Evolutionary conservation across 2,113 vertebrate genomes (phyloP), one percentile per base, ranked within the genome.

Genomic region (Miniopterus natalensis): DNA sequence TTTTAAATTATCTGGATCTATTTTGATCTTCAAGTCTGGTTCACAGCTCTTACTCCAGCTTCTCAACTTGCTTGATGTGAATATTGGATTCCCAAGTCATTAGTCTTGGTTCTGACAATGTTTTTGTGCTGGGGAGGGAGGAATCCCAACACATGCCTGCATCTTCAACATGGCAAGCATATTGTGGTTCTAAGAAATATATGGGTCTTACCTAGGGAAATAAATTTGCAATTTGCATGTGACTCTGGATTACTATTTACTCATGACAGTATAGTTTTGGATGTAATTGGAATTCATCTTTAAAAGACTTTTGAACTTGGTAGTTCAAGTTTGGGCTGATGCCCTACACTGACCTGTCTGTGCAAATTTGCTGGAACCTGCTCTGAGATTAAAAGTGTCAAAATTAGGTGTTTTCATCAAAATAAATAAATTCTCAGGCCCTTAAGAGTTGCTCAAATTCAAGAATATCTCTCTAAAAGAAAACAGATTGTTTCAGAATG

Each of bases 51-150:
- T 27, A 2, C 45, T 20, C 6, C 2, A n/a, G 45, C 0, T 18
- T 31, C 73, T 13, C 18, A 27, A 0, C 25, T 29, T 4, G 0
- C 29, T 17, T 9, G 3, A 42, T 17, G 6, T 1, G 3, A 4
- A 4, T 0, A 3, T 0, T 13, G 3, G 8, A 1, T 10, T 40
- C n/a, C 42, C 0, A 20, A 17, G 11, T 6, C 0, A 0, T 4
- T 4, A 18, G 42, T 23, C 40, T n/a, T 27, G 5, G 18, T 55
- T 42, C 51, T 3, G 40, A 53, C 0, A 2, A 1, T 1, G 29
- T 5, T 55, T 79, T 9, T 31, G 36, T n/a, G 27, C 3, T 1
- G 11, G 2, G 0, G 20, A 4, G 4, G 6, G 0, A 20, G 1
- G 5, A 15, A 6, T 3, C 17, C 45, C 36, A 14, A 0, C 12